Conservation (phyloP, 2,113 vertebrate species). For the Azemiops feae region DNA sequence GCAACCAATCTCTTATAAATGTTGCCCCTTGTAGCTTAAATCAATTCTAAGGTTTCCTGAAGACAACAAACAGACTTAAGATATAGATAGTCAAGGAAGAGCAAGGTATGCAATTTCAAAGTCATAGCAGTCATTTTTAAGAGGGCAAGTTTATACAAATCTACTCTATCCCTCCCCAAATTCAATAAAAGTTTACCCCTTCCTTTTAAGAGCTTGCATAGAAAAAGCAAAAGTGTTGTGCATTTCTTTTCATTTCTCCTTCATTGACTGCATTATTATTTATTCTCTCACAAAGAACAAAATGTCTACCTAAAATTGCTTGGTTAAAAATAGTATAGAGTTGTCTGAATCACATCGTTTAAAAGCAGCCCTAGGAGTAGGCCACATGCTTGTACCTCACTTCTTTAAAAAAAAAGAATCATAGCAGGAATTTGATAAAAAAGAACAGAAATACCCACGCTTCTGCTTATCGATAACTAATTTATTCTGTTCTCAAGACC, state of each 20-base stretch:
- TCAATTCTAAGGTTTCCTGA: not conserved
- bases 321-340: not conserved
- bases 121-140: not conserved
- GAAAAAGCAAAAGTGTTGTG: not conserved
- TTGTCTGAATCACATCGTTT: not conserved
- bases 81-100: not conserved
- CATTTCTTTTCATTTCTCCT: not conserved
- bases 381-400: not conserved
- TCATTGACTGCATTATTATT: not conserved
- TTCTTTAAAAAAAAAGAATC: not conserved
- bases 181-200: not conserved
- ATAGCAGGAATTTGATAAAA: not conserved
- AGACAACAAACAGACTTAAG: not conserved
- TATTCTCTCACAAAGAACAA: not conserved
- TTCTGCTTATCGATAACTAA: not conserved
- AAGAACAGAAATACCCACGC: not conserved
- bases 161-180: not conserved
- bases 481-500: not conserved
- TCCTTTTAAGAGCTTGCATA: not conserved
- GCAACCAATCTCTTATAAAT: not conserved
- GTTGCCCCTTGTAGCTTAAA: not conserved
- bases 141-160: not conserved
- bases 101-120: constrained; percentile 29
- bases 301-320: not conserved
- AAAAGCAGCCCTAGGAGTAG: not conserved